These are phyloP conservation scores for Alcedo quadribrachys DNA, from an alignment of 2,797 vertebrate species.

Conservation along the genomic window DNA sequence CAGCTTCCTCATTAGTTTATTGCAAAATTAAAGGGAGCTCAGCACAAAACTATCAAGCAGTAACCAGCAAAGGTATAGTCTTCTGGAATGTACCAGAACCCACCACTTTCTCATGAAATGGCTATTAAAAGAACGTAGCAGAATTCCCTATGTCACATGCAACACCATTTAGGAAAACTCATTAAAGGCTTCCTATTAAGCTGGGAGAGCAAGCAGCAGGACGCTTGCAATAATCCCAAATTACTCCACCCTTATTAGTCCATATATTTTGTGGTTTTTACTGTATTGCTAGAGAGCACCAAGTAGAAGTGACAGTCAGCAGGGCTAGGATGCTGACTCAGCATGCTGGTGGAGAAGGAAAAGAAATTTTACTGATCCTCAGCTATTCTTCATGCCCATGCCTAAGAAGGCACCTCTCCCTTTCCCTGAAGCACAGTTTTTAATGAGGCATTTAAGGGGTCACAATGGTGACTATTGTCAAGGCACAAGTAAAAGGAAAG, in stretches of 20 bases:
- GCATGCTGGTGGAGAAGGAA: not conserved
- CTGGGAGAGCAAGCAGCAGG: constrained; percentile 55
- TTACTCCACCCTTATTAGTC: constrained; percentile 41
- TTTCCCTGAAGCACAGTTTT: constrained; percentile 5
- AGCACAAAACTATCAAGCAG: constrained; percentile 77
- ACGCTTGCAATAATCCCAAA: constrained; percentile 59
- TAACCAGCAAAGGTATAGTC: constrained; percentile 76
- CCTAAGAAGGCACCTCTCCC: not conserved
- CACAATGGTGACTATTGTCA: not conserved
- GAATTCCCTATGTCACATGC: constrained; percentile 38
- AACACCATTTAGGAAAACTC: constrained; percentile 68
- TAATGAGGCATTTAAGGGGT: not conserved
- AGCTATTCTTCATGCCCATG: not conserved
- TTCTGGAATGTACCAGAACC: constrained; percentile 64
- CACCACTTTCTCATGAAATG: constrained; percentile 60
- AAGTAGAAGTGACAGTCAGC: not conserved
- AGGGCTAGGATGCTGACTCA: constrained; percentile 42
- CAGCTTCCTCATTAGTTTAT: constrained; percentile 78
- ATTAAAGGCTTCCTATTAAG: constrained; percentile 75
- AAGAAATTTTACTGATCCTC: not conserved
- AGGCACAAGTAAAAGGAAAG: not conserved
- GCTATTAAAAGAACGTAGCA: constrained; percentile 38
- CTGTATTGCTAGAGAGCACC: constrained; percentile 36
- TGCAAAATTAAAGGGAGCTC: constrained; percentile 81
- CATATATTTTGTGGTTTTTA: constrained; percentile 48